Evolutionary conservation across 2,113 vertebrate species (phyloP).

Genomic region (Picathartes gymnocephalus): DNA sequence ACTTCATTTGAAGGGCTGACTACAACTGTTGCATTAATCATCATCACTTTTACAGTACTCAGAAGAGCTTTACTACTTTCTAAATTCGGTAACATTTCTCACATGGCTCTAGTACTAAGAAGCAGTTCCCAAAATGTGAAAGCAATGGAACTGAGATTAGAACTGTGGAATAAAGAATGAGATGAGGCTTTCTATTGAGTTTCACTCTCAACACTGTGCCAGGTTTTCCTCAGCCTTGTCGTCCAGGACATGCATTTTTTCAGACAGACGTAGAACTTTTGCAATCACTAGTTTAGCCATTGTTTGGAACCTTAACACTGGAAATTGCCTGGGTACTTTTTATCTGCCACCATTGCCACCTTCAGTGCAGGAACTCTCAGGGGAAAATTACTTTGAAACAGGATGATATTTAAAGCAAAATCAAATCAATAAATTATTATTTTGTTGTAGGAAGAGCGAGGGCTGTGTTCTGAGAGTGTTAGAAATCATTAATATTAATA

Average conservation of each 20-base stretch:
- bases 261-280: not conserved
- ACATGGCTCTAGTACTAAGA: not conserved
- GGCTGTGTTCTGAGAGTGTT: not conserved
- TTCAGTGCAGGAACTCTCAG: not conserved
- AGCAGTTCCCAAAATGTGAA: not conserved
- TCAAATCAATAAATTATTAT: not conserved
- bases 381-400: not conserved
- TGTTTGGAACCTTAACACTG: not conserved
- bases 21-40: constrained; percentile 41
- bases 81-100: constrained; percentile 27
- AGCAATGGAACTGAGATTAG: not conserved
- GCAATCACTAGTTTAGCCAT: not conserved
- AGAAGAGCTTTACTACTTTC: constrained; percentile 44
- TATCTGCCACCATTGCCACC: not conserved
- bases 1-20: not conserved
- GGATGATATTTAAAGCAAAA: not conserved
- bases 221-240: not conserved
- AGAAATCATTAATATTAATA: constrained; percentile 35
- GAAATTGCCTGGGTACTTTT: not conserved
- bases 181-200: not conserved
- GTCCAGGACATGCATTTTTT: not conserved
- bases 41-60: constrained; percentile 20
- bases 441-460: not conserved
- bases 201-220: not conserved
- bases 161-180: not conserved